These are phyloP conservation scores for Galago senegalensis DNA, from an alignment of 2,797 vertebrate genomes.

Conservation along the genomic window DNA sequence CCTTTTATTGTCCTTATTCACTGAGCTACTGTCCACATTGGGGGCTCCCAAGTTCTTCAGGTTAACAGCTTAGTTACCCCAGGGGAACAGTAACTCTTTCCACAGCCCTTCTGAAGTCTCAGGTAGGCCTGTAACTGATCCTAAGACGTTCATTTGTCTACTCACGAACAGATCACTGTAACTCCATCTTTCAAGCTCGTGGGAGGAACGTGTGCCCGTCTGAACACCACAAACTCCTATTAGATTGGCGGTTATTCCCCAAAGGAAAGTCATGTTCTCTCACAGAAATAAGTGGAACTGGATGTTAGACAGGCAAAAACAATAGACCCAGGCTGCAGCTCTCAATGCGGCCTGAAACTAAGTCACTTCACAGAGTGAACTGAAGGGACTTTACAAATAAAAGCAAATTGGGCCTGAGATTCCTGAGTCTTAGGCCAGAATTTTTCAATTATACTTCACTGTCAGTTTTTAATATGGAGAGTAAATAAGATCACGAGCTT, in stretches of 20 bases:
- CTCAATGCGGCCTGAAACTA: background rate
- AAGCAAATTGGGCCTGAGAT: conserved; percentile 1
- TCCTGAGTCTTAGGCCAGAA: background rate
- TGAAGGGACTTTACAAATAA: conserved; percentile 42
- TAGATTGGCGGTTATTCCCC: background rate
- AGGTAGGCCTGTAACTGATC: background rate
- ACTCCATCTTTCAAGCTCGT: background rate
- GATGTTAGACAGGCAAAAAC: background rate
- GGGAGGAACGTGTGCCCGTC: background rate
- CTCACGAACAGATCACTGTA: background rate
- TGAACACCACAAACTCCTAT: background rate
- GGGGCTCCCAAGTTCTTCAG: background rate
- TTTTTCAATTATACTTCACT: conserved; percentile 27
- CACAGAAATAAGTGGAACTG: background rate
- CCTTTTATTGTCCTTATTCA: background rate
- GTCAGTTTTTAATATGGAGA: conserved; percentile 55
- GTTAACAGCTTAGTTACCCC: background rate
- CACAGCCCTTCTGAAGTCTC: background rate
- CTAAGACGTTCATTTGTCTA: background rate
- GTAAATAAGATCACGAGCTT: conserved; percentile 40
- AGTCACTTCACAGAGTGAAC: background rate
- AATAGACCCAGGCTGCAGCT: background rate
- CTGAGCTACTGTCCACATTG: background rate
- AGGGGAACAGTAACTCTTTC: background rate
- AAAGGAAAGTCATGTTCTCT: background rate